Evolutionary conservation across 1,140 invertebrate species (phyloP), one percentile per base, ranked within the genome.

Genomic region (Lineus longissimus): DNA sequence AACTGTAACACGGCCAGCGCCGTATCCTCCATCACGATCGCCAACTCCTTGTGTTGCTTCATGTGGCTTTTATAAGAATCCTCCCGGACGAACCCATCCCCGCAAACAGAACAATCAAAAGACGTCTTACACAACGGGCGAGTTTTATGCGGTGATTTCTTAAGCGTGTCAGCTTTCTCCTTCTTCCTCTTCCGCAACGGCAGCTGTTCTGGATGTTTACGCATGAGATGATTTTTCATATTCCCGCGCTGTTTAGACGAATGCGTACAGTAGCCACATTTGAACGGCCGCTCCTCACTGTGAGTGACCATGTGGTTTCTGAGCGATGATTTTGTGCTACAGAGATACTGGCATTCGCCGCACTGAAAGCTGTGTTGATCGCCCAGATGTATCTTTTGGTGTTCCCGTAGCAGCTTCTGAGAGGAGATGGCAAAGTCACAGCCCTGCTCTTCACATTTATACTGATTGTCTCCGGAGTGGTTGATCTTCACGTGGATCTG

Each of bases 221-320:
- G 69, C 36, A 64, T 66, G 23, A 74, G 69, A 59, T 78, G 76
- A 2, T 70, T 65, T 51, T 70, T 70, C 19, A 78, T 66, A 55
- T 74, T 76, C 0, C 73, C 71, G 30, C 62, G 67, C 65, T 76
- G 75, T 36, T 68, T 71, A 7, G 76, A 76, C 19, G 68, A 69
- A 60, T 81, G 82, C 2, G 69, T 43, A 66, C 83, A 84, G 23
- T 71, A 66, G 11, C 62, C 57, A 63, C 83, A 84, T 1, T 51
- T 29, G 64, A 72, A 82, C 23, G 79, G 82, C 33, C 77, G 76
- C 36, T 82, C 78, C 17, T 76, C 70, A 43, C 75, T 78, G 60
- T 84, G 83, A 7, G 76, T 70, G 84, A 88, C 77, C 25, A 71
- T 60, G 62, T 84, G 83, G 55, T 73, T 73, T 22, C 73, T 75